These are phyloP conservation scores for Villa cingulata DNA, from an alignment of 2,888 invertebrate genomes.

Conservation along the genomic window DNA sequence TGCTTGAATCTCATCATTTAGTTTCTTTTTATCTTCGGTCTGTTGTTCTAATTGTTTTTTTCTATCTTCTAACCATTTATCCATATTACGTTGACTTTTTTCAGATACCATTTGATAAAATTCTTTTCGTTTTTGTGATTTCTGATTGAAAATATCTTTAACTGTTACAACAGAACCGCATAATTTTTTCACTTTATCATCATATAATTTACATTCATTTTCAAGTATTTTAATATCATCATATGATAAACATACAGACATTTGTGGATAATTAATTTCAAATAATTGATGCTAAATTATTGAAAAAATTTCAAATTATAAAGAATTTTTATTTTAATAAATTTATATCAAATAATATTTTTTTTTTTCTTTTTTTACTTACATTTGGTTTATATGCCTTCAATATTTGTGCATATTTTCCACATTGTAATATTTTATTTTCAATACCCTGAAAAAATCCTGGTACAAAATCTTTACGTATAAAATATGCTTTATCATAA, in stretches of 20 bases:
- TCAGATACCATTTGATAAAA: slow-evolving; percentile 41
- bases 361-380: slow-evolving; percentile 20
- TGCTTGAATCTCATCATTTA: slow-evolving; percentile 22
- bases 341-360: neutral
- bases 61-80: slow-evolving; percentile 24
- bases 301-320: neutral
- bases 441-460: slow-evolving; percentile 51
- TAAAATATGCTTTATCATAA: slow-evolving; percentile 30
- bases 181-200: slow-evolving; percentile 23
- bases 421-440: slow-evolving; percentile 55
- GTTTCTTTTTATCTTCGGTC: slow-evolving; percentile 21
- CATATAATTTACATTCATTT: slow-evolving; percentile 19
- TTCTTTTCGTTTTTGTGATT: slow-evolving; percentile 38
- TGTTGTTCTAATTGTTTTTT: slow-evolving; percentile 16
- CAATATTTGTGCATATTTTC: slow-evolving; percentile 57
- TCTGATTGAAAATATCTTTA: slow-evolving; percentile 38
- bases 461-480: slow-evolving; percentile 40
- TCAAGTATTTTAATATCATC: slow-evolving; percentile 22
- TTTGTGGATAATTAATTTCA: slow-evolving; percentile 23
- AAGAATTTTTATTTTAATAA: neutral
- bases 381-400: slow-evolving; percentile 57
- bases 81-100: slow-evolving; percentile 25
- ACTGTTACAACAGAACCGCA: slow-evolving; percentile 41
- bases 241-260: slow-evolving; percentile 29
- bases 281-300: slow-evolving; percentile 27